Evolutionary conservation across 2,888 invertebrate genomes (phyloP), one percentile per base, ranked within the genome.

Genomic region (Hydropsyche betteni): DNA sequence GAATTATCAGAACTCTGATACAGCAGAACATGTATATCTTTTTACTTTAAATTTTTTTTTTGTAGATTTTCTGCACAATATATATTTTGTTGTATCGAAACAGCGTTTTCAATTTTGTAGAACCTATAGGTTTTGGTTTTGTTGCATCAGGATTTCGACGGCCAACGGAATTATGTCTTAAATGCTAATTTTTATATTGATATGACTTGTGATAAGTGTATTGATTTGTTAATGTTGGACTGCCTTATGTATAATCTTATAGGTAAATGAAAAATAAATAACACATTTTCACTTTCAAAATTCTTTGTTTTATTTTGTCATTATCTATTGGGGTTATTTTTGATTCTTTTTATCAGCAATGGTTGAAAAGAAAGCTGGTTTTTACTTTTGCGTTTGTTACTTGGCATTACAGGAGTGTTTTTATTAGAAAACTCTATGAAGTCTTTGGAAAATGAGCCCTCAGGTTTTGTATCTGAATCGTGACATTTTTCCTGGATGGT

Each of bases 281-380:
- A 64, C 34, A 68, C 34, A 64, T 64, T 64, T 64, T 64, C 64
- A 64, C 64, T 64, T 36, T 34, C 33, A 64, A 8, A 34, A 55
- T 8, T 8, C 44, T 61, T 75, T 75, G 50, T 75, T 75, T 73
- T 64, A 53, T 69, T 68, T 68, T 69, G 72, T 73, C 72, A 64
- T 12, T 80, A 80, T 80, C 87, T 85, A 69, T 87, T 85, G 58
- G 84, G 83, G 83, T 87, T 87, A 79, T 83, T 86, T 38, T 83
- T 80, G 79, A 87, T 83, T 81, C 82, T 84, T 77, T 87, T 87
- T 0, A 88, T 78, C 70, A 85, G 81, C 85, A 87, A 86, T 80
- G 83, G 85, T 83, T 82, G 85, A 69, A 83, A 87, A 16, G 79
- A 74, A 52, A 34, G 34, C 8, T 83, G 83, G 10, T 79, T 81